phyloP scores from a whole-genome alignment of 1,140 invertebrate genomes.

The Caenorhabditis latens region DNA sequence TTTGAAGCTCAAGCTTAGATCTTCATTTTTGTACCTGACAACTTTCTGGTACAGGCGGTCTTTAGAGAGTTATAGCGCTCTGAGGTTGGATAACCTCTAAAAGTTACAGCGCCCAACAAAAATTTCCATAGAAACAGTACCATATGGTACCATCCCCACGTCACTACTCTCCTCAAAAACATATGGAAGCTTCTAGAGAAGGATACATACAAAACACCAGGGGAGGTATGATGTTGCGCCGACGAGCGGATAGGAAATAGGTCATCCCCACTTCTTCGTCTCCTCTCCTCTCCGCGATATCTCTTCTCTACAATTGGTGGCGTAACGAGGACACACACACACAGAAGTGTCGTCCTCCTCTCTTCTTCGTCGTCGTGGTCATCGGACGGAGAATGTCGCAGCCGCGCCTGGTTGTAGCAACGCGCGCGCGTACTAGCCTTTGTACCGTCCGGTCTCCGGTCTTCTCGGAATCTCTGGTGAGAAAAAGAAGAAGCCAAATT shows the following conservation, averaged over 20 bases:
- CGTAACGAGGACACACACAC: conserved; percentile 19
- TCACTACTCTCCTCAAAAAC: no score
- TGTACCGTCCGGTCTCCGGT: conserved; percentile 1
- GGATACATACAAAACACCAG: background rate
- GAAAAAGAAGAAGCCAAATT: background rate
- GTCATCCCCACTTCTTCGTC: background rate
- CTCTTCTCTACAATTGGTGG: conserved; percentile 17
- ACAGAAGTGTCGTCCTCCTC: no score
- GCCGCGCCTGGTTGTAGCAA: conserved; percentile 7
- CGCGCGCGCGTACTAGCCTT: conserved; percentile 5
- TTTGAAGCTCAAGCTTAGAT: no score
- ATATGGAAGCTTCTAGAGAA: background rate
- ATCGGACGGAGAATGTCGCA: no score
- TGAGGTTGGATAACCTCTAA: no score
- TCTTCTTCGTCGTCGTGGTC: background rate
- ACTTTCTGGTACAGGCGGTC: no score
- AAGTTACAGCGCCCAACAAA: no score
- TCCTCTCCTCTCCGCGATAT: background rate
- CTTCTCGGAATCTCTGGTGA: background rate
- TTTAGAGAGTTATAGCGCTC: no score
- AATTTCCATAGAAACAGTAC: no score
- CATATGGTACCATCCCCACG: no score
- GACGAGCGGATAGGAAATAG: background rate
- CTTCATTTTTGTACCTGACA: no score
- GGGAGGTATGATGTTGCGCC: conserved; percentile 14